Evolutionary conservation across 2,113 vertebrate species (phyloP).

Genomic region (Hyperopisus bebe): DNA sequence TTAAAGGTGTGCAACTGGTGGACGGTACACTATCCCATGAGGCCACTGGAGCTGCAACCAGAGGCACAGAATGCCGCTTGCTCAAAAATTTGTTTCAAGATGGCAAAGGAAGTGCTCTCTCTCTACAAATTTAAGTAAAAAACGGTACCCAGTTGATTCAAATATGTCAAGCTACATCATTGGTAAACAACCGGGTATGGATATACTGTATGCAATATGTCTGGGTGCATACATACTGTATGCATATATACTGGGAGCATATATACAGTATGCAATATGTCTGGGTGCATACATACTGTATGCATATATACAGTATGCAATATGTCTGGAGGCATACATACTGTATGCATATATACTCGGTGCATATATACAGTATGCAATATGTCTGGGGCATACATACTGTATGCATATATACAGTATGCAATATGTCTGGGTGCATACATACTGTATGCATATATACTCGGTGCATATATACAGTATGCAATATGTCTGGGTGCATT

Average conservation of each 20-base stretch:
- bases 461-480: too few relatives aligned
- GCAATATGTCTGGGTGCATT: too few relatives aligned
- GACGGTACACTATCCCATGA: background rate
- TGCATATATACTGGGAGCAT: too few relatives aligned
- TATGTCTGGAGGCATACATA: background rate
- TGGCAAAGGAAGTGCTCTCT: background rate
- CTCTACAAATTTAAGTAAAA: background rate
- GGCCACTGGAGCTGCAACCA: background rate
- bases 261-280: too few relatives aligned
- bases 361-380: too few relatives aligned
- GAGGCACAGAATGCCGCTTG: background rate
- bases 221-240: too few relatives aligned
- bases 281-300: too few relatives aligned
- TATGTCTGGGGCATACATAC: too few relatives aligned
- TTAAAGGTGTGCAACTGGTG: background rate
- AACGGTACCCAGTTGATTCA: background rate
- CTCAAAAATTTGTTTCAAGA: background rate
- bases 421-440: too few relatives aligned
- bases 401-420: too few relatives aligned
- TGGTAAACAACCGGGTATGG: background rate
- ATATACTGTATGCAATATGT: too few relatives aligned
- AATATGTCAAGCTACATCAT: background rate
- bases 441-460: too few relatives aligned
- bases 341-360: background rate
- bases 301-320: background rate